phyloP scores from a whole-genome alignment of 2,797 vertebrate genomes.

The Tachyglossus aculeatus region DNA sequence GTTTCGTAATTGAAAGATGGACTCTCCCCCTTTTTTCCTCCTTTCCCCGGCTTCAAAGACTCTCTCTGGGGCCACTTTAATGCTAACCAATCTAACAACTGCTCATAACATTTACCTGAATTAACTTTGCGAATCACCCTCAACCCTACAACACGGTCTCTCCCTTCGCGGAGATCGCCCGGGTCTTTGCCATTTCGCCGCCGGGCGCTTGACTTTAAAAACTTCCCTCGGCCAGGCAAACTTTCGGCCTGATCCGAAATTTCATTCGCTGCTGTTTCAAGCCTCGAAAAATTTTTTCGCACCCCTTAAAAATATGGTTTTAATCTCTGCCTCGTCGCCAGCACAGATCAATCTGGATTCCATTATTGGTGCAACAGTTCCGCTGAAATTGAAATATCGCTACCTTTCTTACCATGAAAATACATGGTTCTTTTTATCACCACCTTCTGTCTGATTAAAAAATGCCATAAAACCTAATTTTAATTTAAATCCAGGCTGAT shows the following conservation, averaged over 20 bases:
- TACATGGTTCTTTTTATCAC: conserved; percentile 84
- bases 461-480: conserved; percentile 87
- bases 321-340: conserved; percentile 75
- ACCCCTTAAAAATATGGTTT: conserved; percentile 78
- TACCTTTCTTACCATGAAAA: conserved; percentile 79
- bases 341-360: conserved; percentile 80
- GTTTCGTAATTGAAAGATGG: conserved; percentile 56
- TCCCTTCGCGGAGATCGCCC: conserved; percentile 17
- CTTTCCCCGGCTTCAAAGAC: conserved; percentile 26
- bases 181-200: conserved; percentile 30
- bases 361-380: conserved; percentile 81
- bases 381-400: conserved; percentile 84
- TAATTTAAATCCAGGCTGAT: conserved; percentile 87
- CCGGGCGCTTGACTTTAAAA: conserved; percentile 40
- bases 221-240: conserved; percentile 57
- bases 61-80: conserved; percentile 1
- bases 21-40: conserved; percentile 35
- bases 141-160: conserved; percentile 16
- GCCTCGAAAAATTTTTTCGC: conserved; percentile 55
- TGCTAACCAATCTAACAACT: conserved; percentile 45
- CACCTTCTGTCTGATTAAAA: conserved; percentile 86
- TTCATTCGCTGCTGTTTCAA: conserved; percentile 42
- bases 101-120: conserved; percentile 51
- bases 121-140: conserved; percentile 43
- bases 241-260: conserved; percentile 36